These are phyloP conservation scores for Xiphophorus birchmanni DNA, from an alignment of 2,797 vertebrate species.

Conservation along the genomic window DNA sequence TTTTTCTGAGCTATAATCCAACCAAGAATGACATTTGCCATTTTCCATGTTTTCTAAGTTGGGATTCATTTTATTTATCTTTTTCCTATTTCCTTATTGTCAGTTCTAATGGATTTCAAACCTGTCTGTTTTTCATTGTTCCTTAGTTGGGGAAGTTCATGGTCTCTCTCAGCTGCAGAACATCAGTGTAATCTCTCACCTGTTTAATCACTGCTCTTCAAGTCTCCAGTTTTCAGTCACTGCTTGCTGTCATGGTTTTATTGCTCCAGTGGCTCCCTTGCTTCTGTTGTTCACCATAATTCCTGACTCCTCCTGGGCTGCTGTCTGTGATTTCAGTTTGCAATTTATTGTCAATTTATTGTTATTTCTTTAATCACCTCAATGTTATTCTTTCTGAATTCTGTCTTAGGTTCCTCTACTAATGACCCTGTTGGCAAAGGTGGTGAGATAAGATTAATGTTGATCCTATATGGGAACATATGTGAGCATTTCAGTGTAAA, in stretches of 20 bases:
- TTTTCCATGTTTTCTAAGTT: neutral
- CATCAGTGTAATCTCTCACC: neutral
- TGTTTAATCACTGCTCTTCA: neutral
- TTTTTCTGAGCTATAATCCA: neutral
- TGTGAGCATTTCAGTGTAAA: neutral
- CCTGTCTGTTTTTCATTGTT: neutral
- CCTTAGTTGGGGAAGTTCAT: neutral
- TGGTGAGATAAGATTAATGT: neutral
- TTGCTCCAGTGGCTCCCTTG: neutral
- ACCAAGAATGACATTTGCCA: neutral
- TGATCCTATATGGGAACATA: neutral
- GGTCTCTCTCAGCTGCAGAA: neutral
- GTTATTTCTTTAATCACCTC: neutral
- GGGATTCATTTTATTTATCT: neutral
- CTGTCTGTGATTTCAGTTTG: neutral
- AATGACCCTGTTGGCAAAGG: neutral
- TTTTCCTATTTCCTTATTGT: neutral
- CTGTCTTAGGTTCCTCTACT: neutral
- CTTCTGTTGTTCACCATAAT: neutral
- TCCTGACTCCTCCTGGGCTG: neutral
- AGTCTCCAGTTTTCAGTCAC: neutral
- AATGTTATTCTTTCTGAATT: neutral
- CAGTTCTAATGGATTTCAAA: neutral
- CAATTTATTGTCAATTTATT: no score
- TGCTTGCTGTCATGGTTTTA: neutral